A percentile compares a stretch with the other conserved stretches of the same genome.
phyloP scores from a whole-genome alignment of 2,113 vertebrate species.

The Centropristis striata region DNA sequence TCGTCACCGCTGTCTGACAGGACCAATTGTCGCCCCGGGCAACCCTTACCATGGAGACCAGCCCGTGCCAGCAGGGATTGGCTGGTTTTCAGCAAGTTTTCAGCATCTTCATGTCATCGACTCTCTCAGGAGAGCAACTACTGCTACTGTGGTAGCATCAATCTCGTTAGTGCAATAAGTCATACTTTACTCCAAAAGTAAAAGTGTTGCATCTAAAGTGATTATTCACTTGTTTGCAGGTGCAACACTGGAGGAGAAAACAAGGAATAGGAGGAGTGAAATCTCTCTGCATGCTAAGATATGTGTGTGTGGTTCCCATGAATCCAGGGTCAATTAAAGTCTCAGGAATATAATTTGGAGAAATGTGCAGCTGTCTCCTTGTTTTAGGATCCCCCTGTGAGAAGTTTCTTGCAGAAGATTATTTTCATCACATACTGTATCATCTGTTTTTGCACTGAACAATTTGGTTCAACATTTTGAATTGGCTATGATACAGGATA shows the following conservation, averaged over 20 bases:
- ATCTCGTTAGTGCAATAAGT: background rate
- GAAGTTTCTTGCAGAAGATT: too few relatives aligned
- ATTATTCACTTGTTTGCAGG: background rate
- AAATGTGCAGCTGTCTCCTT: background rate
- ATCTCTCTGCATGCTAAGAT: background rate
- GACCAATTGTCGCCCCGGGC: slow-evolving; percentile 61
- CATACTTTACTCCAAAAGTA: slow-evolving; percentile 2
- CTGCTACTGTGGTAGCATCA: background rate
- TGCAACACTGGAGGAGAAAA: background rate
- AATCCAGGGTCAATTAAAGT: background rate
- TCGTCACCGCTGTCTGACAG: slow-evolving; percentile 51
- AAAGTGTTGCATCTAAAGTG: background rate
- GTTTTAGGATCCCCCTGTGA: background rate
- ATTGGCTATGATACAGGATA: background rate
- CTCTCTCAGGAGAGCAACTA: slow-evolving; percentile 31
- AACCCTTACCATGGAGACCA: slow-evolving; percentile 69
- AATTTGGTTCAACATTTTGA: background rate
- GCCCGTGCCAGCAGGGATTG: slow-evolving; percentile 27
- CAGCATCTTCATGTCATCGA: slow-evolving; percentile 16
- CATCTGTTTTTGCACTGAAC: background rate
- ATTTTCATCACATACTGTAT: too few relatives aligned
- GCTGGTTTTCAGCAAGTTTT: slow-evolving; percentile 44
- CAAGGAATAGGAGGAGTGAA: background rate
- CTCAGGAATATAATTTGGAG: background rate
- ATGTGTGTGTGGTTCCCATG: too few relatives aligned